These are phyloP conservation scores for Chromis chromis DNA, from an alignment of 2,797 vertebrate genomes.

Conservation along the genomic window DNA sequence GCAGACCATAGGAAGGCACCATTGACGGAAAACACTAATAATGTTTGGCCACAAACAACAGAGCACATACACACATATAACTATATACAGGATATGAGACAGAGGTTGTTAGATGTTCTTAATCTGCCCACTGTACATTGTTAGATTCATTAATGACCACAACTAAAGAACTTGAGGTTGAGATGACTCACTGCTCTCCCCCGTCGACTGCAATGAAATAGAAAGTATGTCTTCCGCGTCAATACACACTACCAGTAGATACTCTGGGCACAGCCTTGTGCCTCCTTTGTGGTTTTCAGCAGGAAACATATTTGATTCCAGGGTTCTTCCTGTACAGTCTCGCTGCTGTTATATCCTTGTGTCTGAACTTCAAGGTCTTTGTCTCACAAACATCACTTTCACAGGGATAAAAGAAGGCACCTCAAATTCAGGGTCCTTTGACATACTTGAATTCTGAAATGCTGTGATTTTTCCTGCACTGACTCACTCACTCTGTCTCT, in stretches of 20 bases:
- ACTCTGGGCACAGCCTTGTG: constrained; percentile 40
- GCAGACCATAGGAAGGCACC: background rate
- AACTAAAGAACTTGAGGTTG: constrained; percentile 2
- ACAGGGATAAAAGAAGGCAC: constrained; percentile 46
- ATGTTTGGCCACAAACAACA: background rate
- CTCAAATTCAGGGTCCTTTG: constrained; percentile 48
- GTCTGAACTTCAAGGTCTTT: constrained; percentile 69
- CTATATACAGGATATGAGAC: background rate
- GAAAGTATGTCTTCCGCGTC: constrained; percentile 44
- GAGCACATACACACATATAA: background rate
- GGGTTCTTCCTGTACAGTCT: constrained; percentile 48
- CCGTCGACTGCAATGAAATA: constrained; percentile 22
- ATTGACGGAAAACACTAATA: background rate
- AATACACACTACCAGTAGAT: constrained; percentile 31
- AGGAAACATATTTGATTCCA: constrained; percentile 64
- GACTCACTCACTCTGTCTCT: background rate
- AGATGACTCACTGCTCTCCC: constrained; percentile 54
- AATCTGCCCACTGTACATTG: background rate
- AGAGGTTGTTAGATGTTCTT: constrained; percentile 2
- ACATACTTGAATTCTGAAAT: constrained; percentile 36
- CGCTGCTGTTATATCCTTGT: constrained; percentile 49
- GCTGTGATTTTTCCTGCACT: constrained; percentile 16
- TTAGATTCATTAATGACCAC: constrained; percentile 12
- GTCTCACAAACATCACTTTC: constrained; percentile 56
- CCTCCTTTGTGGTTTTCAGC: constrained; percentile 60